Base-by-base conservation (phyloP, 2,113 vertebrate genomes). In the Notarius quadriscutis region DNA sequence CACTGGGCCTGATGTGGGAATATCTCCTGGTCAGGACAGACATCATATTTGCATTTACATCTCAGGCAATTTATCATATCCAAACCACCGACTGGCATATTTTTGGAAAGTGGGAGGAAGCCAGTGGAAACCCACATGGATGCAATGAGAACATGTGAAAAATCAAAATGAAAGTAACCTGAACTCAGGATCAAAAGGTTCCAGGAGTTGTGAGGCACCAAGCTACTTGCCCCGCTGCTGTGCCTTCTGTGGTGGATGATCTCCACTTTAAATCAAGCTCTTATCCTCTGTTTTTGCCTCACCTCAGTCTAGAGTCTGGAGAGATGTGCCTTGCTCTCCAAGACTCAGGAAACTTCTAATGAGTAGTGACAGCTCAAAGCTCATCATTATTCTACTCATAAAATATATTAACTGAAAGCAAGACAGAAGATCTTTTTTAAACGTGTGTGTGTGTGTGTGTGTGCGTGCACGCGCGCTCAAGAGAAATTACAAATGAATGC, bases 331-430 rank as follows among this genome's bases (percentile, higher is more conserved):
- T 34, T 80, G 84, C 74, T 57, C 41, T 84, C 50, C 63, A 60
- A 51, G 67, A 51, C 67, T 75, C 87, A 80, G 74, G 84, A 41
- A 81, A 77, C 71, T 81, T 72, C 53, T 81, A 87, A 87, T 81
- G 55, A 63, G 77, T 72, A 69, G 63, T 41, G 15, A 84, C 77
- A 58, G 69, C 77, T 82, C 69, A 48, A 71, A 88, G 82, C 87
- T 88, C 87, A 87, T 90, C 69, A 88, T 88, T 88, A 88, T 88
- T 90, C 84, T 41, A 78, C 77, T 87, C 84, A 80, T 88, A 88
- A 81, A 86, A 69, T 84, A 84, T 87, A 88, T 81, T 87, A 88
- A 80, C 81, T 88, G 50, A 90, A 81, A 82, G 88, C 84, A 51
- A 62, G 84, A 85, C 72, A 83, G 80, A 12, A 63, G 84, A 84